Conservation (phyloP, 1,140 invertebrate genomes). For the Cryptotermes secundus region DNA sequence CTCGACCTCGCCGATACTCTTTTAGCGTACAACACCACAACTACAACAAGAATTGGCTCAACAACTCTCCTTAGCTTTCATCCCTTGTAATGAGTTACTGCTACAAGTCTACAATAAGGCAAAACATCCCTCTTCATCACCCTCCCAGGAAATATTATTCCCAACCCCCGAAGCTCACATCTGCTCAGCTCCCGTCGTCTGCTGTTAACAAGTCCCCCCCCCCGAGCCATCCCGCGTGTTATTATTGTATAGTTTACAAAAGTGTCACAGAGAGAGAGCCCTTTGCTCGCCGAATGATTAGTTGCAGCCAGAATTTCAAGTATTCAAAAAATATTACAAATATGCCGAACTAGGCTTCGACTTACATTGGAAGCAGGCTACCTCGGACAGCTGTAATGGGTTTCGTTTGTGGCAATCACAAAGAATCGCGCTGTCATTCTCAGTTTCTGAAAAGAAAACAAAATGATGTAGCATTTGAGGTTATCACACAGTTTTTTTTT, state of each 20-base stretch:
- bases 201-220: not conserved
- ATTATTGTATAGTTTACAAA: not conserved
- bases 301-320: not conserved
- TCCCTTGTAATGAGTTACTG: conserved; percentile 7
- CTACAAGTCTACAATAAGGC: conserved; percentile 11
- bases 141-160: conserved; percentile 17
- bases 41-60: conserved; percentile 11
- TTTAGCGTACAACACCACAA: conserved; percentile 3
- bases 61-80: not conserved
- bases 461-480: not conserved
- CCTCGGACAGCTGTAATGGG: not conserved
- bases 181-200: not conserved
- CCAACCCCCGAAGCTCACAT: not conserved
- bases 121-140: conserved; percentile 14
- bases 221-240: not conserved
- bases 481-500: no score
- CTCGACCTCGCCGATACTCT: not conserved
- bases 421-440: not conserved
- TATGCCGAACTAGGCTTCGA: not conserved
- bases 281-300: not conserved
- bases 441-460: not conserved
- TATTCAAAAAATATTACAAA: conserved; percentile 16
- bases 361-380: not conserved
- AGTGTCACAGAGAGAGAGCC: not conserved
- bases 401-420: not conserved